Evolutionary conservation across 64 coral and sea anemone species (phyloP).

Genomic region (Cladopsammia gracilis): DNA sequence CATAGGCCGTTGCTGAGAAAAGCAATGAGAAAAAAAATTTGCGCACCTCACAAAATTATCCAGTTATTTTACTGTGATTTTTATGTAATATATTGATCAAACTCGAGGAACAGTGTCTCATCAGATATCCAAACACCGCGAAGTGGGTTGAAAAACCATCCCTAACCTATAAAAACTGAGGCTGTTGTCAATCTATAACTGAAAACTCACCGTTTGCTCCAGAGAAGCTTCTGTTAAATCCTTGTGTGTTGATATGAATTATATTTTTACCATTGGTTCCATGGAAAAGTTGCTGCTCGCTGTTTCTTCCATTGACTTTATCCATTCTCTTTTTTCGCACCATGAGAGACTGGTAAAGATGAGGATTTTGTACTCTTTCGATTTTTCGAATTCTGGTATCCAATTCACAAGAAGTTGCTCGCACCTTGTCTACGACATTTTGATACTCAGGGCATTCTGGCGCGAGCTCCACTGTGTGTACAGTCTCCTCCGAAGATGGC

Average conservation of each 20-base stretch:
- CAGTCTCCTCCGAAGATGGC: background rate
- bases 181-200: too few species aligned
- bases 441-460: background rate
- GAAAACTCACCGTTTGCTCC: background rate
- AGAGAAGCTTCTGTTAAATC: slow-evolving; percentile 42
- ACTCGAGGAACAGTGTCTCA: too few species aligned
- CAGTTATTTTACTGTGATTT: too few species aligned
- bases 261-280: background rate
- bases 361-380: slow-evolving; percentile 27
- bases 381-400: background rate
- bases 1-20: background rate
- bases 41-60: too few species aligned
- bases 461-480: background rate
- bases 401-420: background rate
- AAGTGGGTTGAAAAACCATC: too few species aligned
- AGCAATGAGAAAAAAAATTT: background rate
- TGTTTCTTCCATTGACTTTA: slow-evolving; percentile 20
- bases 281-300: slow-evolving; percentile 18
- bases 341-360: slow-evolving; percentile 25
- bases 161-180: too few species aligned
- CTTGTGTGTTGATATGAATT: background rate
- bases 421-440: background rate
- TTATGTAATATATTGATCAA: too few species aligned
- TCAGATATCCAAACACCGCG: too few species aligned
- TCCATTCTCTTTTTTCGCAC: slow-evolving; percentile 27